Evolutionary conservation across 2,888 invertebrate species (phyloP), one percentile per base, ranked within the genome.

Genomic region (Hydrotaea cyrtoneurina): DNA sequence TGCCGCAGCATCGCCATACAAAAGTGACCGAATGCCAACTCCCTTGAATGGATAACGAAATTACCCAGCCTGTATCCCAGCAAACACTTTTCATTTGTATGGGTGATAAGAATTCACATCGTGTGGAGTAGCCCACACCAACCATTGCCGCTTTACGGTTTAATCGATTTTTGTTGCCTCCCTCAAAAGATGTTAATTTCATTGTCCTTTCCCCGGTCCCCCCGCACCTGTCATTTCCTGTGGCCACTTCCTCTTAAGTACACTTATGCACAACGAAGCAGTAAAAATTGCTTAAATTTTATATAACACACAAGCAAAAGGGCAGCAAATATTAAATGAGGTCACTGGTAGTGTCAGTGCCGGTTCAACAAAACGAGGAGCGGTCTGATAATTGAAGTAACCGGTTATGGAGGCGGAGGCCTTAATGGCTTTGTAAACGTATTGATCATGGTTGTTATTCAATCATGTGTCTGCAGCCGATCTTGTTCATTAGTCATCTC

Each of bases 271-370:
- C 11, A 17, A 7, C 21, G 11, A 71, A 76, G 21, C 43, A 13
- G n/a, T 19, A 26, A 13, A 19, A 50, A 64, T 13, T 64, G 36
- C 64, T 76, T 55, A 76, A 76, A 64, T 76, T 76, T 36, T 66
- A 76, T 64, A 11, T 53, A 13, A 36, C 15, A 50, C 15, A 50
- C 15, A 19, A 36, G 21, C 53, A 23, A 75, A 19, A 66, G 59
- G 15, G 59, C 26, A 62, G 19, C n/a, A 64, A 66, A 55, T 36
- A 43, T 73, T 55, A 43, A 17, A 66, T 64, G 10, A 53, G 39
- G 11, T 66, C 19, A 57, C 55, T 13, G 23, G 23, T 15, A 59
- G 23, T 3, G 59, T 3, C 59, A 55, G 55, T 8, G 21, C 50
- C 15, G 39, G 10, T 50, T 7, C 31, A 31, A 2, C 2, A 31